Conservation (phyloP, 2,888 invertebrate species). For the Ypsolopha scabrella region DNA sequence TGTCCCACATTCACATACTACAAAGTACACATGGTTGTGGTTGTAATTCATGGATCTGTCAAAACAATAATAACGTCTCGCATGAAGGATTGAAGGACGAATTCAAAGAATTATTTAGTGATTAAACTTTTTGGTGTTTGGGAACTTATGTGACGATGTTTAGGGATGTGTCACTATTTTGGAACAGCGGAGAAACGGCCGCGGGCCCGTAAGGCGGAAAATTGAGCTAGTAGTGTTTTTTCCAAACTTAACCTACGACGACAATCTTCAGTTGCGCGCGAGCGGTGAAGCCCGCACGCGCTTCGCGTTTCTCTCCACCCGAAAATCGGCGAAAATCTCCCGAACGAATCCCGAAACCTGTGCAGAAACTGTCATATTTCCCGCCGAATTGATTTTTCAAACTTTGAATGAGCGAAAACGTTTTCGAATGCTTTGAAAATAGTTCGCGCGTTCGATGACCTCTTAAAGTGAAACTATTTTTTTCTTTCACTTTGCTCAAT, state of each 20-base stretch:
- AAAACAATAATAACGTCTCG: constrained; percentile 40
- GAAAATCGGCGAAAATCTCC: constrained; percentile 40
- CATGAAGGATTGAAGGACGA: constrained; percentile 18
- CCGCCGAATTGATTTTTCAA: constrained; percentile 37
- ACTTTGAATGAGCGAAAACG: constrained; percentile 22
- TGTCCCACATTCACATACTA: constrained; percentile 22
- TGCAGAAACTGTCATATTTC: constrained; percentile 21
- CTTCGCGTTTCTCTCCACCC: constrained; percentile 33
- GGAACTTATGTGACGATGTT: background rate
- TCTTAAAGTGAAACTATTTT: constrained; percentile 44
- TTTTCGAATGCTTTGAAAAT: constrained; percentile 36
- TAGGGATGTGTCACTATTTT: constrained; percentile 24
- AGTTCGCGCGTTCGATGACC: constrained; percentile 44
- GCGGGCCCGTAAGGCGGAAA: constrained; percentile 45
- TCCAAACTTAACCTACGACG: constrained; percentile 65
- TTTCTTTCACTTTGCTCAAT: constrained; percentile 52
- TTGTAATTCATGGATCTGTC: constrained; percentile 45
- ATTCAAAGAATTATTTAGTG: background rate
- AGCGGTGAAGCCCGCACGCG: constrained; percentile 48
- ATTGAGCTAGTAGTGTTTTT: constrained; percentile 60
- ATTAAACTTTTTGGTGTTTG: background rate
- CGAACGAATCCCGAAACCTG: constrained; percentile 36
- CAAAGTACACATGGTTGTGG: constrained; percentile 34
- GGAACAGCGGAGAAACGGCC: constrained; percentile 35
- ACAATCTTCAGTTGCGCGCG: constrained; percentile 67